phyloP scores from a whole-genome alignment of 2,797 vertebrate genomes.

The Enteromius trimaculatus region DNA sequence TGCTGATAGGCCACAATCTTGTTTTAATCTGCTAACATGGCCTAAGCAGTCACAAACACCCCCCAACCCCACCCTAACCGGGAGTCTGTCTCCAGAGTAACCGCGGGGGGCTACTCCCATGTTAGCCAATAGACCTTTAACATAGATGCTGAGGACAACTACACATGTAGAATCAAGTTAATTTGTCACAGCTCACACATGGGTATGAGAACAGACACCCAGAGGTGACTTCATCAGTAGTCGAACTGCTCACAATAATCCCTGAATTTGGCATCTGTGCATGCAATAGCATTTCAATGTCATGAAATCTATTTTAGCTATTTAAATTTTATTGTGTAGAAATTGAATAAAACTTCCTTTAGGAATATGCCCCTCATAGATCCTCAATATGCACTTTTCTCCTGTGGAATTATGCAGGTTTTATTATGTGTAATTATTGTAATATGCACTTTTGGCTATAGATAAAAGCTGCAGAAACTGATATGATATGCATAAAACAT shows the following conservation, averaged over 20 bases:
- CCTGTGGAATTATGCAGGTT: background rate
- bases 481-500: background rate
- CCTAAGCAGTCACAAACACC: slow-evolving; percentile 60
- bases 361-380: background rate
- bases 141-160: background rate
- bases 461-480: background rate
- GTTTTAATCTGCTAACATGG: slow-evolving; percentile 74
- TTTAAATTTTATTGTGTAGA: background rate
- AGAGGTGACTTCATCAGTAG: background rate
- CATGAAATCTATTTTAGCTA: background rate
- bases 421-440: background rate
- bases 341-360: background rate
- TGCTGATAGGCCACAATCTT: slow-evolving; percentile 66
- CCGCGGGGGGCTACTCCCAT: slow-evolving; percentile 42
- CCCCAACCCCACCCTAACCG: slow-evolving; percentile 70
- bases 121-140: slow-evolving; percentile 19
- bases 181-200: slow-evolving; percentile 2
- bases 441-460: background rate
- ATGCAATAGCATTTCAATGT: background rate
- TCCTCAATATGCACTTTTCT: background rate
- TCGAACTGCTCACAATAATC: background rate
- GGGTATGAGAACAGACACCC: slow-evolving; percentile 10
- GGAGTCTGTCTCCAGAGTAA: slow-evolving; percentile 63
- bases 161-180: slow-evolving; percentile 35
- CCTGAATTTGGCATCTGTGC: background rate